Base-by-base conservation (phyloP, 2,797 vertebrate species). In the Schizothorax lantsangensis region DNA sequence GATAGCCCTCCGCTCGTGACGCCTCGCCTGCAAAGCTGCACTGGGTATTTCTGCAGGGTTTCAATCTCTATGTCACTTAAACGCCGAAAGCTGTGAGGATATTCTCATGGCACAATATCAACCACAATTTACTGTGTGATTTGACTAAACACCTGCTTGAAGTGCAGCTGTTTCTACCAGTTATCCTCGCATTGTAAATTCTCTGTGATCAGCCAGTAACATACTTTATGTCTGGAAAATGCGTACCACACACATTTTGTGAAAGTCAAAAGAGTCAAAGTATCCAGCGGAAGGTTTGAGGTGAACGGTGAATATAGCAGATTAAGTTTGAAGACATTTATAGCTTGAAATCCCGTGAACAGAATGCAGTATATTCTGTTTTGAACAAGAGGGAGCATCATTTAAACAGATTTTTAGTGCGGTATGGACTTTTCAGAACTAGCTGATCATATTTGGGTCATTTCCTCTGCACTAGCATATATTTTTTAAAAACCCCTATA, bases 1-100 rank as follows among this genome's bases (percentile, higher is more conserved):
- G 85, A 87, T 84, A 86, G 86, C 86, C 87, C 64, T 84, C 74
- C 73, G 84, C 86, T 90, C 71, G 36, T 81, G 82, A 79, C 62
- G 66, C 72, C 69, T 78, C 64, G 14, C 64, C 83, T 73, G 36
- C 77, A 79, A 88, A 84, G 83, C 86, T 59, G 59, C 54, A 72
- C 14, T 77, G 77, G 75, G 66, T 73, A 49, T 62, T 66, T 52
- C 47, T 1, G 21, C 62, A 23, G 26, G 62, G 52, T 38, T 72
- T 81, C 19, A 14, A n/a, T 57, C 9, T 81, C 30, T 40, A 26
- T 83, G 84, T 82, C 79, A 69, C 49, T 75, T 30, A n/a, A 43
- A 71, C 23, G n/a, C 26, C 12, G 36, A 80, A 30, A 68, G 54
- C 66, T 15, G 40, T 23, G 72, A 78, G 30, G 40, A 57, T 68